Evolutionary conservation across 2,797 vertebrate species (phyloP).

Genomic region (Bufotes viridis): DNA sequence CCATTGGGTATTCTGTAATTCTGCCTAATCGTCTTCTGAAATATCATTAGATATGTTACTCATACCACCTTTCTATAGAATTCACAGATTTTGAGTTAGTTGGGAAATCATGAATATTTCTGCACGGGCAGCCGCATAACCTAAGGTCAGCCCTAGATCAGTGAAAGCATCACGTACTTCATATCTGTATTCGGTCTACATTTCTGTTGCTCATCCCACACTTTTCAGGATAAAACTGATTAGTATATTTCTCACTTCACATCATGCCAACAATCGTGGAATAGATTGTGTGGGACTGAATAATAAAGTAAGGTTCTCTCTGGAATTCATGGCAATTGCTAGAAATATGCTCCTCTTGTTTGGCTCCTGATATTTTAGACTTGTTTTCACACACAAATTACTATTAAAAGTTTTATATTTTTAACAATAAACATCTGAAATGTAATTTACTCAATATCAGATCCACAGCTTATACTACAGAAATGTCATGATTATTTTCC

Average conservation of each 20-base stretch:
- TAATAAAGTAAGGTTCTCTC: conserved; percentile 39
- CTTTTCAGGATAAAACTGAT: conserved; percentile 31
- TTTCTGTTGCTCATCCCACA: conserved; percentile 38
- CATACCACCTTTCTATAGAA: too few relatives aligned
- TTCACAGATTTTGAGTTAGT: too few relatives aligned
- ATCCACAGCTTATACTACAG: neutral
- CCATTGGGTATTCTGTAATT: too few relatives aligned
- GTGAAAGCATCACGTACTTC: conserved; percentile 3
- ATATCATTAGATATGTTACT: too few relatives aligned
- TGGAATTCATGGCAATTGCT: conserved; percentile 20
- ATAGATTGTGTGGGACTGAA: conserved; percentile 49
- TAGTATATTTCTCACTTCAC: conserved; percentile 47
- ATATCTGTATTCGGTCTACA: conserved; percentile 32
- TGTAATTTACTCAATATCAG: neutral
- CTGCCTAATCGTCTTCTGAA: too few relatives aligned
- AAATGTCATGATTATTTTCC: too few relatives aligned
- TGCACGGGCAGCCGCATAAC: too few relatives aligned
- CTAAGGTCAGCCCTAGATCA: neutral
- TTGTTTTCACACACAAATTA: neutral
- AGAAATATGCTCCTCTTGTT: neutral
- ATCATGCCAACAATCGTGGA: conserved; percentile 43
- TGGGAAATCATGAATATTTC: too few relatives aligned
- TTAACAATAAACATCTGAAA: neutral
- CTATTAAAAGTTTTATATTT: neutral
- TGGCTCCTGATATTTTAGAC: neutral